Evolutionary conservation across 2,113 vertebrate species (phyloP).

Genomic region (Benitochromis conjunctus): DNA sequence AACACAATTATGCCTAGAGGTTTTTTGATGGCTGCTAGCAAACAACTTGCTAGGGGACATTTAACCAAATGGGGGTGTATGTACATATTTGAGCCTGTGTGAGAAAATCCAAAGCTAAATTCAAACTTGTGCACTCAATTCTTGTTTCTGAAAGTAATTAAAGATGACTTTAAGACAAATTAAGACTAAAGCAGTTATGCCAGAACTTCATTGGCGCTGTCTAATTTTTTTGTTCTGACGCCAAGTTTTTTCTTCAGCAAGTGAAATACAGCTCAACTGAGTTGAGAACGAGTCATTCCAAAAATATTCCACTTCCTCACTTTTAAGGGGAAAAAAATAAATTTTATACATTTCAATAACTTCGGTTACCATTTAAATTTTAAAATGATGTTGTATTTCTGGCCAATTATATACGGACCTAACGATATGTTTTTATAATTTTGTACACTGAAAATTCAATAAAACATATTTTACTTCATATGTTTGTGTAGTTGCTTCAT

Average conservation of each 20-base stretch:
- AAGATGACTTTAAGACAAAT: not conserved
- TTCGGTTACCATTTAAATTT: not conserved
- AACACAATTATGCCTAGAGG: not conserved
- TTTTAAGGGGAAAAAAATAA: not conserved
- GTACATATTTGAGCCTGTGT: not conserved
- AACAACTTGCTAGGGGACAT: too few relatives aligned
- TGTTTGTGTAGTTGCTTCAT: not conserved
- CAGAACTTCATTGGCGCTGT: not conserved
- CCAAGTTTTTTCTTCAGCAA: not conserved
- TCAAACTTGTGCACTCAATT: not conserved
- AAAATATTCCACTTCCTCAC: not conserved
- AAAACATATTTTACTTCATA: not conserved
- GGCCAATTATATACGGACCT: not conserved
- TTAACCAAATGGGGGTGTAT: not conserved
- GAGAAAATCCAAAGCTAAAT: not conserved
- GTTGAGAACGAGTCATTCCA: not conserved
- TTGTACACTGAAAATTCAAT: not conserved
- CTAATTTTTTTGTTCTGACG: not conserved
- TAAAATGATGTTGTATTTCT: not conserved
- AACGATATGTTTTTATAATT: not conserved
- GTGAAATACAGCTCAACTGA: not conserved
- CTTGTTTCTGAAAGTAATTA: not conserved
- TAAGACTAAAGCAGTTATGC: not conserved
- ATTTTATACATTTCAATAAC: not conserved
- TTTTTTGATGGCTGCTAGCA: not conserved